phyloP scores from a whole-genome alignment of 2,113 vertebrate genomes.

The Colistium nudipinnis region DNA sequence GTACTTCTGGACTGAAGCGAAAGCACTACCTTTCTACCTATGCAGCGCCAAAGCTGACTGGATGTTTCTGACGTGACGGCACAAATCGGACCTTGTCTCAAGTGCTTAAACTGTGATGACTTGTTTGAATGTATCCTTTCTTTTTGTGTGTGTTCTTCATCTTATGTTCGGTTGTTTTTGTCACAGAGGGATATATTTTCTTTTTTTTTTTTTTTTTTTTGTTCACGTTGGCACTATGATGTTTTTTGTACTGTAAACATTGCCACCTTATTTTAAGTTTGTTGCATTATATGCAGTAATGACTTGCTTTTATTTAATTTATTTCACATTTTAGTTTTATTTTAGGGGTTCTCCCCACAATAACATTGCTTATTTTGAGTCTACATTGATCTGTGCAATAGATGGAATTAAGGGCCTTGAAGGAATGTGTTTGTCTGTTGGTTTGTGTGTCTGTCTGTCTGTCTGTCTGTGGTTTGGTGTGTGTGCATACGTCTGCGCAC shows the following conservation, averaged over 20 bases:
- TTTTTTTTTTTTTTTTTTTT: constrained; percentile 36
- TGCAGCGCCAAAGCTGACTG: constrained; percentile 72
- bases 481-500: too few species aligned
- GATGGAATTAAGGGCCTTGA: constrained; percentile 67
- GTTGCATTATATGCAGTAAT: constrained; percentile 68
- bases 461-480: neutral
- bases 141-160: constrained; percentile 79
- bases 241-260: constrained; percentile 54
- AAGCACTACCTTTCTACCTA: constrained; percentile 77
- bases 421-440: constrained; percentile 5
- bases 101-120: constrained; percentile 89
- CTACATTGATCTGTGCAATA: constrained; percentile 74
- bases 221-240: constrained; percentile 61
- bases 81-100: constrained; percentile 75
- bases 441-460: neutral
- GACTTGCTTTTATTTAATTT: constrained; percentile 75
- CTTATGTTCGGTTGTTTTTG: constrained; percentile 48
- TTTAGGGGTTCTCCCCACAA: constrained; percentile 34
- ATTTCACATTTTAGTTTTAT: constrained; percentile 68
- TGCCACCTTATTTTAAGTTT: constrained; percentile 62
- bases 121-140: constrained; percentile 81
- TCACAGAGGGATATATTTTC: constrained; percentile 51
- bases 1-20: constrained; percentile 45
- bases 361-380: constrained; percentile 19
- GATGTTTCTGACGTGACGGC: constrained; percentile 68